Base-by-base conservation (phyloP, 92 coral and sea anemone species). In the Palythoa caribaeorum region DNA sequence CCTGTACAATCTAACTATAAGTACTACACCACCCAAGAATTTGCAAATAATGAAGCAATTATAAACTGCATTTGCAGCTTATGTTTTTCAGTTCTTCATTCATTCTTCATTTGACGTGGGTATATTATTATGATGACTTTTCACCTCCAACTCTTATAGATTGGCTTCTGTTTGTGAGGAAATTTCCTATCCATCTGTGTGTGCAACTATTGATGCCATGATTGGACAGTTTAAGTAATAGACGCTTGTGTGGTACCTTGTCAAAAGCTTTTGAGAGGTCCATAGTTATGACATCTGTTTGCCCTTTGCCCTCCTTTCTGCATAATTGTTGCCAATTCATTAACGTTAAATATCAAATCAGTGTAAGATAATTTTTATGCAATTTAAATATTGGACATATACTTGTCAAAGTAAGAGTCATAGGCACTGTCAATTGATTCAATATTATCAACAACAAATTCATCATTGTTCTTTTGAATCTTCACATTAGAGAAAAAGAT, bases 11-110 rank as follows among this genome's bases (percentile, higher is more conserved):
- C 54, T 40, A 73, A 73, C 53, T 73, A 88, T 71, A 85, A 88
- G 50, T 90, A 88, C 62, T 93, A 84, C 78, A 71, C 87, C 72
- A 84, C 68, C 6, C 90, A 93, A 88, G 89, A 83, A 44, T 87
- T 93, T 84, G 87, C 62, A 16, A 89, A 78, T 79, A 71, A 62
- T 77, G n/a, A 86, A 13, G 88, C 85, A 84, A 78, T 71, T 84
- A 65, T 66, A 11, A 78, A 52, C 62, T 76, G 85, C 38, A 73
- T 83, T 65, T 73, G 52, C 76, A 71, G 50, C 48, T 9, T 36
- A 37, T 71, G 76, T 28, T 71, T 71, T 71, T 71, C 9, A 6
- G 44, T 11, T 71, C 15, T 36, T 71, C 28, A 28, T 28, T 28
- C 28, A 28, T 0, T 0, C 28, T 0, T 0, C 28, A 28, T 28